These are phyloP conservation scores for Prinia subflava DNA, from an alignment of 2,113 vertebrate genomes.

Conservation along the genomic window DNA sequence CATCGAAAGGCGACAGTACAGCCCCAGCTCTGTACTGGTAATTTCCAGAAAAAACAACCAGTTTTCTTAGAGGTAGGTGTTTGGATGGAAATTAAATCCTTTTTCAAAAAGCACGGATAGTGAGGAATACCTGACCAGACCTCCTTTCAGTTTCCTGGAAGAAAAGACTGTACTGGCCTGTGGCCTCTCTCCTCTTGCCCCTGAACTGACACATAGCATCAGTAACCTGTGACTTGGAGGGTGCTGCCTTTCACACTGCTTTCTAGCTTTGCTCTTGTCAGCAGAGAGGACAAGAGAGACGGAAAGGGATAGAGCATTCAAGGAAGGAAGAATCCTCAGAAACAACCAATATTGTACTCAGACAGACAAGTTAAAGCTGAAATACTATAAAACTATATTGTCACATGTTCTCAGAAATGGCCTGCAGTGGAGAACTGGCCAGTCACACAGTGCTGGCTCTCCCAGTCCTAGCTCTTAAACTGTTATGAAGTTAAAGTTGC, in stretches of 20 bases:
- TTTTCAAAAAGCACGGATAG: neutral
- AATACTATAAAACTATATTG: neutral
- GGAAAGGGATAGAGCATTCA: neutral
- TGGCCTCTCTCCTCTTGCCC: neutral
- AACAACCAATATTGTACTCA: neutral
- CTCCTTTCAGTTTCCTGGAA: neutral
- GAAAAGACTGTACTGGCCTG: neutral
- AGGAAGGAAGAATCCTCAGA: neutral
- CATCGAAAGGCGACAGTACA: fast-evolving
- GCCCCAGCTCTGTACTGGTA: neutral
- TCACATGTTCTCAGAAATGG: neutral
- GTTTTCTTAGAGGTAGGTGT: neutral
- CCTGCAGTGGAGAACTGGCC: neutral
- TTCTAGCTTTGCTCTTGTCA: neutral
- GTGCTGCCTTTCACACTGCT: neutral
- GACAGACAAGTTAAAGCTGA: neutral
- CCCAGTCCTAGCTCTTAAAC: neutral
- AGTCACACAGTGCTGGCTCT: neutral
- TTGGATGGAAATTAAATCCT: neutral
- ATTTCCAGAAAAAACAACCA: neutral
- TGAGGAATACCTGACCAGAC: neutral
- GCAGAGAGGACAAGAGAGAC: neutral
- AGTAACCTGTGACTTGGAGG: neutral
- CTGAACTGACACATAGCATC: fast-evolving
- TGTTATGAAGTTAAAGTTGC: neutral